phyloP scores from a whole-genome alignment of 2,113 vertebrate species.

The Epinephelus cyanopodus region DNA sequence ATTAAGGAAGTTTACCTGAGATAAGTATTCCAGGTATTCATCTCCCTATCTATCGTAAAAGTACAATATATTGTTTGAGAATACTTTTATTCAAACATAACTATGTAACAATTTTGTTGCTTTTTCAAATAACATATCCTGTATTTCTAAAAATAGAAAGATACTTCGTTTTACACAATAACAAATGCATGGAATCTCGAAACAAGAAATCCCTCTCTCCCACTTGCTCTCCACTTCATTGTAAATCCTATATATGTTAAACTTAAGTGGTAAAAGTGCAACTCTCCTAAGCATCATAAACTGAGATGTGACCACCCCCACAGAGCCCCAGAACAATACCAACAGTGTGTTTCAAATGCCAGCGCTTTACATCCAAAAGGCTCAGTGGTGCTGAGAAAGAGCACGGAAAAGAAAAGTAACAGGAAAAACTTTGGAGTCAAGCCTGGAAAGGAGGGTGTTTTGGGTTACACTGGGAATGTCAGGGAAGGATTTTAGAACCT shows the following conservation, averaged over 20 bases:
- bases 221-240: neutral
- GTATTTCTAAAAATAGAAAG: neutral
- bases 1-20: neutral
- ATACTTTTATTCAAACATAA: neutral
- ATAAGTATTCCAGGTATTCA: too few relatives aligned
- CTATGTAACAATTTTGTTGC: neutral
- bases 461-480: conserved; percentile 43
- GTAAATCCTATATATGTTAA: neutral
- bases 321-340: conserved; percentile 65
- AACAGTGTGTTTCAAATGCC: conserved; percentile 68
- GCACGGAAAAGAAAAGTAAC: conserved; percentile 67
- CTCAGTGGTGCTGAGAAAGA: conserved; percentile 29
- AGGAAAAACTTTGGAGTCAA: conserved; percentile 54
- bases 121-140: neutral
- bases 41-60: neutral
- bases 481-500: conserved; percentile 50
- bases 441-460: conserved; percentile 68
- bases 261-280: conserved; percentile 13
- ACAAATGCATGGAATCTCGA: neutral
- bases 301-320: conserved; percentile 30
- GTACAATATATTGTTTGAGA: neutral
- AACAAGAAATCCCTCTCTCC: neutral
- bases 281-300: conserved; percentile 50
- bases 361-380: conserved; percentile 49
- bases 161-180: neutral